These are phyloP conservation scores for Opisthocomus hoazin DNA, from an alignment of 2,113 vertebrate species.

Conservation along the genomic window DNA sequence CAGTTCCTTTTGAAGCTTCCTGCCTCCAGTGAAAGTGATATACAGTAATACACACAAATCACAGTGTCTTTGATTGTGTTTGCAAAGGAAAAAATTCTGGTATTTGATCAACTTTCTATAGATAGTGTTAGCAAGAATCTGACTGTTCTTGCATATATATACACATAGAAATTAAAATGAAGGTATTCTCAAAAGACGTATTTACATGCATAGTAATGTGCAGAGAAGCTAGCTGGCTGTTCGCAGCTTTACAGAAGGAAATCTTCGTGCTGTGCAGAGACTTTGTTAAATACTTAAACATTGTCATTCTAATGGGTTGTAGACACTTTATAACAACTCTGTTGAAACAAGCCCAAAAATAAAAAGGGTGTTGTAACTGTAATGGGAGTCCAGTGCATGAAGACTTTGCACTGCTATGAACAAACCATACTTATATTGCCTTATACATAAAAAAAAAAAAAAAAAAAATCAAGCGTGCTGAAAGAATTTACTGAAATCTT, in stretches of 20 bases:
- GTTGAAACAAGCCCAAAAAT: neutral
- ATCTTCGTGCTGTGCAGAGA: neutral
- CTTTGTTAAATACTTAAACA: neutral
- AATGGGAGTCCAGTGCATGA: neutral
- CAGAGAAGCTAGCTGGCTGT: neutral
- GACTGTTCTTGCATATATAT: neutral
- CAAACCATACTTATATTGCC: neutral
- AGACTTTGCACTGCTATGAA: neutral
- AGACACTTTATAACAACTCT: neutral
- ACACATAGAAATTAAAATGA: neutral
- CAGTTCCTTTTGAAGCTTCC: conserved; percentile 51
- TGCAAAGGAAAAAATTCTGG: conserved; percentile 33
- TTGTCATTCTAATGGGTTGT: neutral
- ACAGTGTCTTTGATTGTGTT: conserved; percentile 39
- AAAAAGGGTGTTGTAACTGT: neutral
- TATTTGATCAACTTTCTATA: neutral
- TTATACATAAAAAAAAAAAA: neutral
- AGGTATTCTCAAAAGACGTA: neutral
- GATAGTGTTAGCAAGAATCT: neutral
- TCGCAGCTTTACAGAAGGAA: neutral
- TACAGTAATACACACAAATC: conserved; percentile 38
- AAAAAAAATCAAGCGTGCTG: neutral
- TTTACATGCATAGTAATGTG: neutral
- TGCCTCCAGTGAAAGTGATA: conserved; percentile 52
- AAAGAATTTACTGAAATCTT: conserved; percentile 21